Percentiles rank a stretch among this genome's conserved stretches.
Conservation (phyloP, 2,797 vertebrate genomes). For the Crossoptilon crossoptilon region DNA sequence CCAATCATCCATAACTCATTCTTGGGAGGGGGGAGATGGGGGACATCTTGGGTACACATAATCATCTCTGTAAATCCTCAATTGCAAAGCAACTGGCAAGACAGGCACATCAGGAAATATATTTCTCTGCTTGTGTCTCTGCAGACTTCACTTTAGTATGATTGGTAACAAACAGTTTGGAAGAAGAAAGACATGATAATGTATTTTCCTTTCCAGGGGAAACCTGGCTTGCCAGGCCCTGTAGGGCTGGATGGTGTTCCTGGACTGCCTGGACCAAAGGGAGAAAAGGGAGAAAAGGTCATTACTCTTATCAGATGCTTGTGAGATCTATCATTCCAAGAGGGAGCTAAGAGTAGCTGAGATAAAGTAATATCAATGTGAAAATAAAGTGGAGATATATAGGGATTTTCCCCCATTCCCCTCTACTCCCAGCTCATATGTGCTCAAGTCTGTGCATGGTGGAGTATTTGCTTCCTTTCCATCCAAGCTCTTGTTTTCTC, state of each 20-base stretch:
- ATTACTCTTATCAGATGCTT: background rate
- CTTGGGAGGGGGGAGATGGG: background rate
- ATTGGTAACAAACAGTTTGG: background rate
- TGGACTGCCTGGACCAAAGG: conserved; percentile 84
- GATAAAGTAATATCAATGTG: background rate
- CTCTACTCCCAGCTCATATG: background rate
- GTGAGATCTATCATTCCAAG: background rate
- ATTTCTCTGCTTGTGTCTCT: background rate
- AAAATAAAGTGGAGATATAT: background rate
- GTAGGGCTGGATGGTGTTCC: conserved; percentile 86
- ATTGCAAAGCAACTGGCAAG: background rate
- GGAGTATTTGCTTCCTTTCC: background rate
- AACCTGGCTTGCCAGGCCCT: conserved; percentile 86
- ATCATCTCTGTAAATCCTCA: background rate
- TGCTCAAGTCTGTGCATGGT: background rate
- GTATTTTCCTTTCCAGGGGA: conserved; percentile 79
- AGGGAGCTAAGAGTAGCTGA: background rate
- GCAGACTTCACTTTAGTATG: background rate
- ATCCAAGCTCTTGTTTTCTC: background rate
- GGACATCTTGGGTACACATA: background rate
- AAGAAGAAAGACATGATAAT: background rate
- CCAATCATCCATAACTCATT: background rate
- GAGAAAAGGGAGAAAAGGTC: conserved; percentile 88
- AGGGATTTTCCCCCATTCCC: background rate
- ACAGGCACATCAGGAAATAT: background rate